Base-by-base conservation (phyloP, 2,888 invertebrate genomes). In the Lypha dubia region DNA sequence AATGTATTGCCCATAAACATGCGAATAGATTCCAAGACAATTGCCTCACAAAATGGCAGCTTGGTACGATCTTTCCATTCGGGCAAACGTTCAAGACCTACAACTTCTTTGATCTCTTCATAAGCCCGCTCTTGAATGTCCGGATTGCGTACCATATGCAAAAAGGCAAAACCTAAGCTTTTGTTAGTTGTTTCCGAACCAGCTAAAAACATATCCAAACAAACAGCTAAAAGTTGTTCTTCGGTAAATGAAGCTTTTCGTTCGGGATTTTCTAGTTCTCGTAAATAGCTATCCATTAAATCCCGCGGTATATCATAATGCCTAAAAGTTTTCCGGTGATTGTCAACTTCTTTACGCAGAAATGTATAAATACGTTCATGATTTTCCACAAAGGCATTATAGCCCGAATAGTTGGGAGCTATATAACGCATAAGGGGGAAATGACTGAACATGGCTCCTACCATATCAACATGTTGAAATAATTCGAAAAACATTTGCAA, bases 141-240 rank as follows among this genome's bases (percentile, higher is more conserved):
- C 22, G 95, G 96, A 88, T 95, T 94, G 20, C 95, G 92, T 6
- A 96, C 93, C 87, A 97, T 90, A 89, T 96, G 95, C 86, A 96
- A 93, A 87, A 97, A 96, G 80, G 95, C 94, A 89, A 97, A 97
- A 35, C 95, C 95, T 88, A 97, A 93, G 41, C 95, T 95, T 90
- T 97, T 97, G 70, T 95, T 95, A 0, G 97, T 97, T 0, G 97
- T 97, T 92, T 97, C 97, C 0, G 97, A 96, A 0, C 97, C 97
- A 24, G 97, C 97, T 93, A 97, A 95, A 88, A 97, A 97, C 94
- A 97, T 94, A 88, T 97, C 97, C 93, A 97, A 93, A 88, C 97
- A 96, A 88, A 96, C 94, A 0, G 96, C 96, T 77, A 97, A 91
- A 70, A 97, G 91, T 88, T 97, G 97, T 9, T 94, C 94, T 90